Conservation (phyloP, 2,113 vertebrate genomes). For the Engystomops pustulosus region DNA sequence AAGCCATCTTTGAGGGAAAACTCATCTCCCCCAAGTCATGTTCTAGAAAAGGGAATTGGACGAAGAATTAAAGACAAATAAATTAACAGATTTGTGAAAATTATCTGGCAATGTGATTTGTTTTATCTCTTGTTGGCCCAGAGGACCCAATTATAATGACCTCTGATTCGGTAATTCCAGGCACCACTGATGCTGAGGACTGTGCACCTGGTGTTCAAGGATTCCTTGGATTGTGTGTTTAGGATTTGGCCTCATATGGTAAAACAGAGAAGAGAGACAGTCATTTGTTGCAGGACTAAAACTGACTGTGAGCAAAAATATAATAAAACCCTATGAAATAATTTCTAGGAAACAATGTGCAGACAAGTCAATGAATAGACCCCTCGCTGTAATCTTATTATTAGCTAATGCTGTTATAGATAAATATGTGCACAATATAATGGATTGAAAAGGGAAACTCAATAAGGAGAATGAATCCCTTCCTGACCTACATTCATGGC, state of each 20-base stretch:
- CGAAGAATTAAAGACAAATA: constrained; percentile 46
- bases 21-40: constrained; percentile 49
- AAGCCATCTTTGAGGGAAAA: constrained; percentile 52
- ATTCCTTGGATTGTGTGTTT: background rate
- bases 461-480: no score
- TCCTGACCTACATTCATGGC: no score
- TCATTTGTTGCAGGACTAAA: background rate
- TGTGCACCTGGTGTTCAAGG: constrained; percentile 36
- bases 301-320: background rate
- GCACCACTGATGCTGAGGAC: background rate
- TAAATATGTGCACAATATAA: no score
- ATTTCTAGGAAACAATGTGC: background rate
- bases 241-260: background rate
- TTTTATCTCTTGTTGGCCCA: constrained; percentile 50
- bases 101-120: constrained; percentile 46
- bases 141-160: constrained; percentile 49
- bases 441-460: no score
- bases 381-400: background rate
- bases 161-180: constrained; percentile 32
- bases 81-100: constrained; percentile 55
- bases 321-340: background rate
- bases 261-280: background rate
- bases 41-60: constrained; percentile 36
- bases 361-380: background rate
- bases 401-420: background rate